Evolutionary conservation across 2,113 vertebrate genomes (phyloP).

Genomic region (Bothrops jararaca): DNA sequence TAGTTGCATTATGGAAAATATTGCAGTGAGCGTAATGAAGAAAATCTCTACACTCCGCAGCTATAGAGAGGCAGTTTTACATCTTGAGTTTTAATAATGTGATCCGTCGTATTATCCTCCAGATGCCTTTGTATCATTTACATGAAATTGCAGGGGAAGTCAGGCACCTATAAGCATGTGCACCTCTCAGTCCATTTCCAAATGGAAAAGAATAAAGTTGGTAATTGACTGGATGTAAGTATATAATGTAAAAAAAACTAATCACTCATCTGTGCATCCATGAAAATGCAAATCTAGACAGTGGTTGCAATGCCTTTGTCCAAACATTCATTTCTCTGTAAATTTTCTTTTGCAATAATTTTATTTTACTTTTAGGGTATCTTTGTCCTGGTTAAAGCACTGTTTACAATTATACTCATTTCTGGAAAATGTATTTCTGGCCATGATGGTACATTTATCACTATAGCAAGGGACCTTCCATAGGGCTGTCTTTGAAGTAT

Average conservation of each 20-base stretch:
- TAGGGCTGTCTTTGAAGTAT: not conserved
- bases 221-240: not conserved
- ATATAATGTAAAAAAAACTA: not conserved
- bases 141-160: not conserved
- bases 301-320: not conserved
- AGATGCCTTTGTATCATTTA: not conserved
- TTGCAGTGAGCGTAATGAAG: not conserved
- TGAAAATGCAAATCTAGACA: not conserved
- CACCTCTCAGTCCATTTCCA: not conserved
- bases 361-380: not conserved
- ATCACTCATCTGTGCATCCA: not conserved
- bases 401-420: not conserved
- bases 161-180: not conserved
- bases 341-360: not conserved
- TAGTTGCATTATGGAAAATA: slow-evolving; percentile 35
- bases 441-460: not conserved
- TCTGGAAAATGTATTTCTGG: not conserved
- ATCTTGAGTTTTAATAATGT: not conserved
- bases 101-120: not conserved
- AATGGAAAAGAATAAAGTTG: not conserved
- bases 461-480: not conserved
- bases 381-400: not conserved
- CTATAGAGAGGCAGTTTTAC: not conserved
- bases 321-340: not conserved
- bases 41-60: not conserved